Percentiles rank a stretch among this genome's conserved stretches.
These are phyloP conservation scores for Turdus rufiventris DNA, from an alignment of 2,113 vertebrate species.

Conservation along the genomic window DNA sequence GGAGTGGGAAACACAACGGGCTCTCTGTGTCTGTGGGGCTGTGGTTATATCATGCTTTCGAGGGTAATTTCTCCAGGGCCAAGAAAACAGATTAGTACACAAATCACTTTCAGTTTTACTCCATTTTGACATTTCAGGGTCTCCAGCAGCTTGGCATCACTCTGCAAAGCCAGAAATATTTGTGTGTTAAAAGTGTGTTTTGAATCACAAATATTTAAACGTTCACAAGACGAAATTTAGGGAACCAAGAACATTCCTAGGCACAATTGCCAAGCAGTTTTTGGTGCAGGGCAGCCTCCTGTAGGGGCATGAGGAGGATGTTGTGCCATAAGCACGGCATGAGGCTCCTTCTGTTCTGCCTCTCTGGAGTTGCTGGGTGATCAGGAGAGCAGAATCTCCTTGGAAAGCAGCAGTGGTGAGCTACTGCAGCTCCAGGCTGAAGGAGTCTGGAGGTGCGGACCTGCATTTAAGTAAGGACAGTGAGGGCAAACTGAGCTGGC, in stretches of 20 bases:
- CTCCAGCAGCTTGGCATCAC: conserved; percentile 1
- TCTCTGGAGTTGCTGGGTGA: neutral
- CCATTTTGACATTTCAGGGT: conserved; percentile 30
- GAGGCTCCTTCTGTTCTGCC: neutral
- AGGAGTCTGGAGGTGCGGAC: conserved; percentile 32
- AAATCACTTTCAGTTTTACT: conserved; percentile 27
- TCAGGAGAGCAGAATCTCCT: neutral
- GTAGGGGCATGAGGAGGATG: neutral
- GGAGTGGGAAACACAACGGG: fast-evolving
- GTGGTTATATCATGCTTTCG: neutral
- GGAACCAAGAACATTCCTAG: neutral
- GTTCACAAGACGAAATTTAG: neutral
- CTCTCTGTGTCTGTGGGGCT: neutral
- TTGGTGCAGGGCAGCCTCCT: neutral
- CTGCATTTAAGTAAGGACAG: neutral
- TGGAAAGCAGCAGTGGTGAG: neutral
- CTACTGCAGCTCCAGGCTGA: neutral
- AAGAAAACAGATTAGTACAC: neutral
- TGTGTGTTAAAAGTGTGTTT: neutral
- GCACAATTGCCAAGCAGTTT: neutral
- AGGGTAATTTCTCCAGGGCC: neutral
- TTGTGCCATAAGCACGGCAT: neutral
- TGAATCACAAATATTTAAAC: neutral
- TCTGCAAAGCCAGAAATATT: neutral
- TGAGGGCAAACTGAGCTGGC: neutral